Conservation (phyloP, 1,140 invertebrate species). For the Copidosoma floridanum region DNA sequence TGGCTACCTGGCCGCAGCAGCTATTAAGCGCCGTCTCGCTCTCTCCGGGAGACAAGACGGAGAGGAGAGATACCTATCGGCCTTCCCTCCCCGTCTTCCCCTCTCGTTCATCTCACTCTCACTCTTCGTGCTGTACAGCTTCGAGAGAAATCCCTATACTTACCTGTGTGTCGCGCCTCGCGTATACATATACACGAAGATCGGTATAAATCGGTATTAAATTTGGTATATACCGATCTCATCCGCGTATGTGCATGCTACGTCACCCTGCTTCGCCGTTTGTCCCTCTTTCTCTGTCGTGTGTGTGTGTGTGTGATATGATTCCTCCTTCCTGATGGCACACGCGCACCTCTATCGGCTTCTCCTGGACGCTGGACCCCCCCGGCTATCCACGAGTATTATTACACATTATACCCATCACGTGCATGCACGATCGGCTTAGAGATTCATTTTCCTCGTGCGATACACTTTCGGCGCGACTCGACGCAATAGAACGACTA, state of each 20-base stretch:
- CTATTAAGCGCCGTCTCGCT: constrained; percentile 2
- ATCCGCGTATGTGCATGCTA: constrained; percentile 10
- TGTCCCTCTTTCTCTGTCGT: constrained; percentile 9
- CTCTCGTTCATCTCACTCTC: constrained; percentile 30
- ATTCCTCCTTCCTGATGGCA: too few species aligned
- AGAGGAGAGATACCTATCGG: constrained; percentile 11
- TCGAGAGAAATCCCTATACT: constrained; percentile 17
- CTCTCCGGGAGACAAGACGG: neutral
- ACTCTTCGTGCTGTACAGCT: constrained; percentile 29
- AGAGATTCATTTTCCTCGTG: too few species aligned
- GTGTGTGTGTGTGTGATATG: too few species aligned
- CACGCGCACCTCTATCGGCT: constrained; percentile 16
- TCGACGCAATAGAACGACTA: too few species aligned
- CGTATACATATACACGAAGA: neutral
- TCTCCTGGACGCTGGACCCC: constrained; percentile 5
- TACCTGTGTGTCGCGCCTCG: constrained; percentile 4
- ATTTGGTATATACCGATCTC: too few species aligned
- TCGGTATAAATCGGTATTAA: too few species aligned
- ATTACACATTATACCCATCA: too few species aligned
- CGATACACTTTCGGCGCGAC: too few species aligned
- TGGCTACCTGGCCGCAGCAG: neutral
- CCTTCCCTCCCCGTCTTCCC: constrained; percentile 12
- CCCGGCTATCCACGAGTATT: too few species aligned
- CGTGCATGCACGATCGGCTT: too few species aligned
- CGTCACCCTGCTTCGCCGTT: constrained; percentile 22